Conservation (phyloP, 2,113 vertebrate species). For the Suricata suricatta region DNA sequence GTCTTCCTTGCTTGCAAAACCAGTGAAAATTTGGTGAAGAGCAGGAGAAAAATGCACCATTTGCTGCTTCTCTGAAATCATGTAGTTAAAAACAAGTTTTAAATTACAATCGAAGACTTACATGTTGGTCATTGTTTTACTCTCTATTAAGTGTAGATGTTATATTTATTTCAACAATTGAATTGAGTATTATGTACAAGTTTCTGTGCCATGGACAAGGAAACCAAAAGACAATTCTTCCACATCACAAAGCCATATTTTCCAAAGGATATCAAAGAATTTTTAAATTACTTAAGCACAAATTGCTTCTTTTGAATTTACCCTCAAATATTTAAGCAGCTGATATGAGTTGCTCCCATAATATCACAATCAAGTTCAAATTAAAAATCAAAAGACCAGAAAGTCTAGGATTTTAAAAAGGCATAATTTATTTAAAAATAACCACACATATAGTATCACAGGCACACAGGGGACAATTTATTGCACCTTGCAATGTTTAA, state of each 20-base stretch:
- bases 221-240: neutral
- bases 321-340: conserved; percentile 13
- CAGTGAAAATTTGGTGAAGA: neutral
- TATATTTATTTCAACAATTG: conserved; percentile 16
- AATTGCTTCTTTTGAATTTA: neutral
- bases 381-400: neutral
- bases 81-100: neutral
- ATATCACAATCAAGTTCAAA: conserved; percentile 27
- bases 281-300: conserved; percentile 10
- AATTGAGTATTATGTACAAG: neutral
- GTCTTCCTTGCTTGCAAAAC: neutral
- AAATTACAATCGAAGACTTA: neutral
- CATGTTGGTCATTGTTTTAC: neutral
- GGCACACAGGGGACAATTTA: neutral
- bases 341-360: neutral
- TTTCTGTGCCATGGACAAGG: neutral
- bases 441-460: neutral
- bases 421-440: conserved; percentile 36
- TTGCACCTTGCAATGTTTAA: neutral
- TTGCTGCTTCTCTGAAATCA: neutral
- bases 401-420: neutral
- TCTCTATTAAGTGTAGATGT: neutral
- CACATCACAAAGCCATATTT: neutral
- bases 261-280: neutral
- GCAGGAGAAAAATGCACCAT: neutral